Evolutionary conservation across 2,797 vertebrate species (phyloP), one percentile per base, ranked within the genome.

Genomic region (Apogon hyalosoma): DNA sequence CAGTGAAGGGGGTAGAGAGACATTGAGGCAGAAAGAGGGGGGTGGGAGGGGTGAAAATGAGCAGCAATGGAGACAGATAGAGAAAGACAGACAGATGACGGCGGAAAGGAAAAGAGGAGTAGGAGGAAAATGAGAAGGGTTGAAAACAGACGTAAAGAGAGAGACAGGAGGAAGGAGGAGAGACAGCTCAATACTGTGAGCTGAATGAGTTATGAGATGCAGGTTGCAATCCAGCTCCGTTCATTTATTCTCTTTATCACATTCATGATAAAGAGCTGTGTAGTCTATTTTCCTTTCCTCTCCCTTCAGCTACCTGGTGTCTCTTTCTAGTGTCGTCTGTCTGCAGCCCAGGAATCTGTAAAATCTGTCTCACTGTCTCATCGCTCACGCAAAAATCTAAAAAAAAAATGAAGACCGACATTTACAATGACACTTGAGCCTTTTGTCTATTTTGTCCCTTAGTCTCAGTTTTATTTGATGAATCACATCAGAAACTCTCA

Each of bases 131-230:
- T 16, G 48, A 64, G 50, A 63, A 68, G 72, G 67, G 77, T 75
- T 62, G 56, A 66, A 75, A 64, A 71, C 55, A 78, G 63, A 79
- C 49, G 79, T 66, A 69, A 31, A 61, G 41, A 65, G 52, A 47
- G 47, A 71, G 74, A 82, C 57, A 18, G 67, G 75, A 56, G 73
- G 62, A 9, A 63, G 81, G 58, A 49, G 46, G 77, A 49, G 74
- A 79, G 75, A 87, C 60, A 56, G 82, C 74, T 54, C 66, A 84
- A 64, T 11, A 13, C 62, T 82, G 87, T 81, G 86, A 85, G 79
- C 78, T 72, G 88, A 85, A 88, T 89, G 83, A 87, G 48, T 89
- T 85, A 89, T 88, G 86, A 89, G 88, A 82, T 78, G 79, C 78
- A 73, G 66, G 73, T 75, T 84, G 68, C 74, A 75, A 72, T 77